A percentile compares a stretch with the other conserved stretches of the same genome.
These are phyloP conservation scores for Plumapathes pennacea DNA, from an alignment of 92 coral and sea anemone species.

Conservation along the genomic window DNA sequence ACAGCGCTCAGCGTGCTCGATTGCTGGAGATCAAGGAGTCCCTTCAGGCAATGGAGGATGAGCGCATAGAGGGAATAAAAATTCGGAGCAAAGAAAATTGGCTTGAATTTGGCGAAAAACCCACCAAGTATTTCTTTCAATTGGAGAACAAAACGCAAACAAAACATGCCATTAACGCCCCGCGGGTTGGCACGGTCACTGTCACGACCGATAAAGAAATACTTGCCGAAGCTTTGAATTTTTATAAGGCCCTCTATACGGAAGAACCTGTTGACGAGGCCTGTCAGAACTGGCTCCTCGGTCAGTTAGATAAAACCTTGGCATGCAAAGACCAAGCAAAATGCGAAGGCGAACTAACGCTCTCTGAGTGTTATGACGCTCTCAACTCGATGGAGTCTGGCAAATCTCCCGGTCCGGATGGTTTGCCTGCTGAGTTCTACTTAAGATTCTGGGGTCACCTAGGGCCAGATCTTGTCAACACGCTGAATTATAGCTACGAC, in stretches of 20 bases:
- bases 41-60: background rate
- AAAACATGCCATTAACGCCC: too few species aligned
- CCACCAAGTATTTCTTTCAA: background rate
- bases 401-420: slow-evolving; percentile 10
- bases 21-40: background rate
- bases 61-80: background rate
- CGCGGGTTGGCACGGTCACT: too few species aligned
- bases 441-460: background rate
- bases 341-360: slow-evolving; percentile 11
- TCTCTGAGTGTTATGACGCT: background rate
- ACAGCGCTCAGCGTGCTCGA: background rate
- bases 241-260: too few species aligned
- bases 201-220: too few species aligned
- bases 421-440: slow-evolving; percentile 1
- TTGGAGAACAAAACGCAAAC: too few species aligned
- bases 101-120: background rate
- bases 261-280: too few species aligned
- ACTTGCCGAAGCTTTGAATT: too few species aligned
- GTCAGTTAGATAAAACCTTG: too few species aligned
- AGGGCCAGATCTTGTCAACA: background rate
- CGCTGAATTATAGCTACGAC: background rate
- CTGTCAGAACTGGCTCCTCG: too few species aligned
- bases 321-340: too few species aligned
- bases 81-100: background rate
- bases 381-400: background rate